Base-by-base conservation (phyloP, 2,888 invertebrate species). In the Lasioglossum vierecki region DNA sequence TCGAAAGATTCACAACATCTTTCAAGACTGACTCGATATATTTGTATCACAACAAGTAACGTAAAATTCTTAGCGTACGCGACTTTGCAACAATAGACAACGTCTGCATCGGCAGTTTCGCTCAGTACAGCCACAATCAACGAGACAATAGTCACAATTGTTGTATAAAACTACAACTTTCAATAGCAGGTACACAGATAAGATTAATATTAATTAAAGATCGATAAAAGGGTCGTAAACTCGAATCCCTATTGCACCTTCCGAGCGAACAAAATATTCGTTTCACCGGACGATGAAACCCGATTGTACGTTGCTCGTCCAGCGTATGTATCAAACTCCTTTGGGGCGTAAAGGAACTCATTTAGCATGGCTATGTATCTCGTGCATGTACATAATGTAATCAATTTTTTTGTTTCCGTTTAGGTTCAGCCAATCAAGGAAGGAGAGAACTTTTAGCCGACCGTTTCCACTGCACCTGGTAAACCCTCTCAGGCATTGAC, bases 401-500 rank as follows among this genome's bases (percentile, higher is more conserved):
- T 66, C 63, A 35, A 49, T 57, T 11, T 8, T 57, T 57, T 82
- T 66, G 76, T 77, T 68, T 30, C 75, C 84, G 76, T 70, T 80
- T 74, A 41, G 22, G 30, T 18, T 63, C 73, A 74, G 44, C 53
- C 57, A 75, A 77, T 70, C 76, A 71, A 75, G 39, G 66, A 75
- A 74, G 11, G 68, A 70, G 79, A 57, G n/a, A n/a, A 57, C 57
- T n/a, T 9, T 66, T 74, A 79, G 57, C 72, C 68, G 86, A 86
- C 88, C 88, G 87, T 89, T 91, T 91, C 88, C 90, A 87, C 73
- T 74, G 87, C 88, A 83, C 80, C 82, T 72, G 87, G 78, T 85
- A 79, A 87, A 81, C 80, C 82, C 91, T 90, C 91, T 92, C 91
- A 90, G 88, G 88, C 91, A 86, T 89, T 86, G 87, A 88, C 79